phyloP scores from a whole-genome alignment of 2,888 invertebrate genomes.

The Ctenicera cuprea region DNA sequence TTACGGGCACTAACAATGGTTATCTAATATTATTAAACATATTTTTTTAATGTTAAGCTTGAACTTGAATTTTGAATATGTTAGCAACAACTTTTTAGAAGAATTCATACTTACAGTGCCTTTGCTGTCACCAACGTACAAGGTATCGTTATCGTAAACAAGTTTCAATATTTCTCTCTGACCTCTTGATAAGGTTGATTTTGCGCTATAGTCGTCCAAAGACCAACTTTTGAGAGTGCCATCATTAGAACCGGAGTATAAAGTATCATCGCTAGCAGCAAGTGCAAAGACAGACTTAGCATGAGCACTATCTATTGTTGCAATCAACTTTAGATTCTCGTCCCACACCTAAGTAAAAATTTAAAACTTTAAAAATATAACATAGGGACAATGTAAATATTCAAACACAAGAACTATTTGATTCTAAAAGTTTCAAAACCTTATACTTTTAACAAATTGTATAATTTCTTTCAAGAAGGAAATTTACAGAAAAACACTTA shows the following conservation, averaged over 20 bases:
- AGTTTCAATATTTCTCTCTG: conserved; percentile 73
- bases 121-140: conserved; percentile 79
- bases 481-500: too few species aligned
- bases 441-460: too few species aligned
- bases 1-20: too few species aligned
- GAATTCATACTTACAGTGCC: conserved; percentile 75
- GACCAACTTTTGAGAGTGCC: conserved; percentile 78
- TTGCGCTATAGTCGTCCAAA: conserved; percentile 69
- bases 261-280: conserved; percentile 73
- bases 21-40: neutral
- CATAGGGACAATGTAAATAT: too few species aligned
- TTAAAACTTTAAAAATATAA: too few species aligned
- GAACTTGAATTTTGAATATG: too few species aligned
- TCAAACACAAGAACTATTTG: too few species aligned
- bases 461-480: too few species aligned
- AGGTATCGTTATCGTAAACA: conserved; percentile 66
- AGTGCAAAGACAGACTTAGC: conserved; percentile 79
- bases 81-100: too few species aligned
- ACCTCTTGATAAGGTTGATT: conserved; percentile 65
- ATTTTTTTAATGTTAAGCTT: neutral
- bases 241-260: conserved; percentile 80
- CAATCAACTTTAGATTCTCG: conserved; percentile 70
- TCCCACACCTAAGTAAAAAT: conserved; percentile 71
- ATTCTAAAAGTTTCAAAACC: too few species aligned
- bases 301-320: conserved; percentile 75